Conservation (phyloP, 2,888 invertebrate genomes). For the Epinotia brunnichana region DNA sequence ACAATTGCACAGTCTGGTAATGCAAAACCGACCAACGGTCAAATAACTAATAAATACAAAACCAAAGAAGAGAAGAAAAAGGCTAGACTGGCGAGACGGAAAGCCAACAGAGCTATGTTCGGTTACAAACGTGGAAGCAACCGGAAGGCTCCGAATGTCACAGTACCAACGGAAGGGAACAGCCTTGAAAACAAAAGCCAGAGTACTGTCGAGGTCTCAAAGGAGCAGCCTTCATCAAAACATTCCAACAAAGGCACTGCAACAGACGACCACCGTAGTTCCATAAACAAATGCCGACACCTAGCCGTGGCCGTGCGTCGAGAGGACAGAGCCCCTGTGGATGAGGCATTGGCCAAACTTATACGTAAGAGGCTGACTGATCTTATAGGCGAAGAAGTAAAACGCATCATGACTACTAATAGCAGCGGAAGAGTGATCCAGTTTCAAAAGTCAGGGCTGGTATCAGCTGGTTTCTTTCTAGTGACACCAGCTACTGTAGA, state of each 20-base stretch:
- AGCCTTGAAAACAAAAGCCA: not conserved
- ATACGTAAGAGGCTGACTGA: slow-evolving; percentile 13
- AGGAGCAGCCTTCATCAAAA: not conserved
- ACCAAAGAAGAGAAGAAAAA: slow-evolving; percentile 3
- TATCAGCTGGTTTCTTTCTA: slow-evolving; percentile 5
- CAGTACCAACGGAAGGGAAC: not conserved
- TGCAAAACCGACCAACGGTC: not conserved
- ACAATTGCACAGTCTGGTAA: not conserved
- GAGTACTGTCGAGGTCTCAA: not conserved
- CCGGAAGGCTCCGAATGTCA: not conserved
- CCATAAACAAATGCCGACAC: slow-evolving; percentile 1
- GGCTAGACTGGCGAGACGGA: slow-evolving; percentile 2
- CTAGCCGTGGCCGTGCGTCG: not conserved
- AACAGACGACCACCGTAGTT: not conserved
- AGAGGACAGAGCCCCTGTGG: not conserved
- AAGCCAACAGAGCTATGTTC: not conserved
- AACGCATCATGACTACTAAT: not conserved
- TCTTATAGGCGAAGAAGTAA: slow-evolving; percentile 7
- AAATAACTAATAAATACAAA: slow-evolving; percentile 8
- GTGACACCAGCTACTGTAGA: slow-evolving; percentile 12
- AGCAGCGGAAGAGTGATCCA: not conserved
- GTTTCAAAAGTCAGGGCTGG: slow-evolving; percentile 2
- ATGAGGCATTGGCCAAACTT: slow-evolving; percentile 1
- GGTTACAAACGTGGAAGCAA: not conserved
- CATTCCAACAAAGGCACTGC: not conserved